phyloP scores from a whole-genome alignment of 2,888 invertebrate genomes.

The Caenorhabditis sp. region DNA sequence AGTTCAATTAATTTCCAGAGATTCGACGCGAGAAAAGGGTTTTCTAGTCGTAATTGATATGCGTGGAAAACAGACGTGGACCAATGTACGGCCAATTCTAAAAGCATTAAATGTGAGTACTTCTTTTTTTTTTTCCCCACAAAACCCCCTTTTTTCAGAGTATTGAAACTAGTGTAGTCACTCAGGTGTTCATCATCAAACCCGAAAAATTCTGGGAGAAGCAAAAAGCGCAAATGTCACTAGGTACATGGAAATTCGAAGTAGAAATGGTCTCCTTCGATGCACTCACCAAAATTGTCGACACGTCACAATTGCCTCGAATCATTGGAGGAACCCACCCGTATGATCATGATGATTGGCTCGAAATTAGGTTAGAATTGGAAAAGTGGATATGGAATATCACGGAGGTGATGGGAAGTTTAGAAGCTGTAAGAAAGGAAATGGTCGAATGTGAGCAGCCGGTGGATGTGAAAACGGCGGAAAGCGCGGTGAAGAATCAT shows the following conservation, averaged over 20 bases:
- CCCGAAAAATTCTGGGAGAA: slow-evolving; percentile 98
- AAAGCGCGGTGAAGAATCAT: slow-evolving; percentile 88
- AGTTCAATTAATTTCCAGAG: slow-evolving; percentile 77
- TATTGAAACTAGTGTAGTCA: slow-evolving; percentile 19
- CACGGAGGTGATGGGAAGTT: slow-evolving; percentile 76
- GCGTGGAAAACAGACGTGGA: slow-evolving; percentile 90
- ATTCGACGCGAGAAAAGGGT: slow-evolving; percentile 85
- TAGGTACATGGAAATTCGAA: slow-evolving; percentile 74
- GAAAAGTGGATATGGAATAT: slow-evolving; percentile 97
- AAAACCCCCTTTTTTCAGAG: slow-evolving; percentile 27
- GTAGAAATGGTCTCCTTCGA: slow-evolving; percentile 97
- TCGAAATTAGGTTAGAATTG: slow-evolving; percentile 89
- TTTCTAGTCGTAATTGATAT: slow-evolving; percentile 97
- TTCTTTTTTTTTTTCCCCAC: too few relatives aligned
- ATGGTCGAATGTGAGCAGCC: slow-evolving; percentile 91
- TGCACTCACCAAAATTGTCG: slow-evolving; percentile 89
- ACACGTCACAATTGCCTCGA: slow-evolving; percentile 87
- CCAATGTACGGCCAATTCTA: slow-evolving; percentile 93
- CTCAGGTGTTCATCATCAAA: slow-evolving; percentile 40
- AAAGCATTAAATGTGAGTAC: slow-evolving; percentile 80
- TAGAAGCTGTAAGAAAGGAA: slow-evolving; percentile 71
- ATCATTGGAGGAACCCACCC: slow-evolving; percentile 88
- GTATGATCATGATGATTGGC: slow-evolving; percentile 97
- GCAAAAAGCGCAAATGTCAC: slow-evolving; percentile 79
- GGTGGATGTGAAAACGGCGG: slow-evolving; percentile 89